A percentile compares a stretch with the other conserved stretches of the same genome.
phyloP scores from a whole-genome alignment of 2,113 vertebrate genomes.

The Nanorana parkeri region DNA sequence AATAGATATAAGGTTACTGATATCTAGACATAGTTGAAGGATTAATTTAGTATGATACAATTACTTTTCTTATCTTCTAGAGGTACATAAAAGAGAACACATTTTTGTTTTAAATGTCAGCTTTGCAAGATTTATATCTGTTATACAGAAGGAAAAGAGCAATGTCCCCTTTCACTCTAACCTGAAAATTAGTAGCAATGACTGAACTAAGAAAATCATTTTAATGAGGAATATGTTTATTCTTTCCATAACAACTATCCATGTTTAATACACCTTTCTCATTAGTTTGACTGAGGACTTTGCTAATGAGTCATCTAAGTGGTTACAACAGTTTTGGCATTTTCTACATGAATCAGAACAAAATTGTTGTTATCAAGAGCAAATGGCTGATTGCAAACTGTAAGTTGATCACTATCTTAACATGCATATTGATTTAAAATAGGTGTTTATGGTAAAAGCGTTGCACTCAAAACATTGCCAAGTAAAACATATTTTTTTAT shows the following conservation, averaged over 20 bases:
- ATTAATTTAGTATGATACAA: slow-evolving; percentile 44
- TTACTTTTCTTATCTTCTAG: slow-evolving; percentile 48
- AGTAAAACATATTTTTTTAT: too few species aligned
- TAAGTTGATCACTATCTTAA: slow-evolving; percentile 13
- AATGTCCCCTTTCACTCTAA: slow-evolving; percentile 40
- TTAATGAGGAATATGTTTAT: slow-evolving; percentile 50
- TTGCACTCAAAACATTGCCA: too few species aligned
- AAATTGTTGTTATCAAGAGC: slow-evolving; percentile 8
- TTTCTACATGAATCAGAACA: slow-evolving; percentile 31
- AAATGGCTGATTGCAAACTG: slow-evolving; percentile 1
- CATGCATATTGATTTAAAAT: background rate
- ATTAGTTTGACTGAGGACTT: slow-evolving; percentile 47
- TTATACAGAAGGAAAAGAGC: slow-evolving; percentile 42
- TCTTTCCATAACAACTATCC: slow-evolving; percentile 17
- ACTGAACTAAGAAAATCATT: slow-evolving; percentile 8
- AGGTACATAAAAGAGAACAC: slow-evolving; percentile 27
- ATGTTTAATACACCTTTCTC: slow-evolving; percentile 48
- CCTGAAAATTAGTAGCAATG: slow-evolving; percentile 39
- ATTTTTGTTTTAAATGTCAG: slow-evolving; percentile 51
- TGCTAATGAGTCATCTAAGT: slow-evolving; percentile 32
- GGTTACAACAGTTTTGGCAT: slow-evolving; percentile 35
- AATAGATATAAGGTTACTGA: slow-evolving; percentile 54
- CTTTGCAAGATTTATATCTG: slow-evolving; percentile 41
- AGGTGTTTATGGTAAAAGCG: too few species aligned
- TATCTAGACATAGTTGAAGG: slow-evolving; percentile 35